Evolutionary conservation across 2,888 invertebrate species (phyloP), one percentile per base, ranked within the genome.

Genomic region (Biston betularia): DNA sequence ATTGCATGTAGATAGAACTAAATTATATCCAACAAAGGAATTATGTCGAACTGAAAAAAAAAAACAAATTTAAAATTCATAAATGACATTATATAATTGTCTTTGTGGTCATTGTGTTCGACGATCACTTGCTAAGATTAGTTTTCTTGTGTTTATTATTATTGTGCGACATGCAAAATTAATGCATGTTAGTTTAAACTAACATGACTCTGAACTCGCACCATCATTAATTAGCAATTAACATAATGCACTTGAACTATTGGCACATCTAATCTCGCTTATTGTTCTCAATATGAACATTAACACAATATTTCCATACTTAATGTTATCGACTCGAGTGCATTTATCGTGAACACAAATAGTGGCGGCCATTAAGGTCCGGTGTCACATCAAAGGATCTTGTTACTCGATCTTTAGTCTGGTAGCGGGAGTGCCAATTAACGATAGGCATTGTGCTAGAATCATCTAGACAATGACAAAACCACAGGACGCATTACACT

Each of bases 361-460:
- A 79, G 81, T 76, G 70, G 67, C 68, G 71, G 74, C 71, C 75
- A 84, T 84, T 84, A 83, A 62, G 79, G 79, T 78, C 81, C 75
- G 67, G 65, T 80, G 76, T 76, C 79, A 77, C 68, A 74, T 74
- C 64, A 68, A 77, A 73, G 78, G 75, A 74, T 82, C 78, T 66
- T 73, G 78, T 83, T 79, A 77, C 80, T 78, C 71, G 79, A 79
- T 76, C 76, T 83, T 79, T 81, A 81, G 60, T 76, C 81, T 78
- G 80, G 77, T 76, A 74, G 83, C 63, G 40, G 44, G 68, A 72
- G 69, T 52, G 52, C n/a, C 53, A 38, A 33, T 45, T 44, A 38
- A 8, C 50, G 14, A 35, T 49, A 63, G 57, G 40, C 46, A 53
- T 53, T 42, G 33, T 50, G 46, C 52, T 66, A 57, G 33, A 49